phyloP scores from a whole-genome alignment of 2,113 vertebrate genomes.

The Nerophis ophidion region DNA sequence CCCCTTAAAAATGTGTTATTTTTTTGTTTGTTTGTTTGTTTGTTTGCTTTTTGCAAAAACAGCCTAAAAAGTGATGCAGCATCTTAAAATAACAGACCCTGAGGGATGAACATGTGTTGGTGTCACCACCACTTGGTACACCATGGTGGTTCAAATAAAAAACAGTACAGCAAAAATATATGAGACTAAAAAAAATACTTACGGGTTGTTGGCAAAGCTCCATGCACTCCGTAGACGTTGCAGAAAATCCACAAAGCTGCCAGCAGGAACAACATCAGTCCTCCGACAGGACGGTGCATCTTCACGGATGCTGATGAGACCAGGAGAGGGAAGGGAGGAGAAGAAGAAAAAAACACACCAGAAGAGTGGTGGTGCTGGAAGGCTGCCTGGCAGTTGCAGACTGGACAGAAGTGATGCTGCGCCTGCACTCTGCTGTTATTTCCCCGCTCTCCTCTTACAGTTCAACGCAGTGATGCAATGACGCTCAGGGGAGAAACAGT shows the following conservation, averaged over 20 bases:
- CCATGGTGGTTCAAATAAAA: neutral
- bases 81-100: neutral
- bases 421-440: conserved; percentile 21
- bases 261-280: conserved; percentile 47
- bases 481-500: conserved; percentile 19
- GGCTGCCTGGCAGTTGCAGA: conserved; percentile 43
- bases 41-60: neutral
- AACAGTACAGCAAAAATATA: neutral
- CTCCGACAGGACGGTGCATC: conserved; percentile 61
- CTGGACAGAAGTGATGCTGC: conserved; percentile 50
- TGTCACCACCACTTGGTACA: conserved; percentile 1
- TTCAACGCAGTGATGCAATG: conserved; percentile 55
- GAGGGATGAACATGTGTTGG: conserved; percentile 12
- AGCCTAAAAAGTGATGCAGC: neutral
- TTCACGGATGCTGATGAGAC: conserved; percentile 41
- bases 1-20: no score
- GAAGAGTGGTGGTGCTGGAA: conserved; percentile 14
- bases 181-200: conserved; percentile 52
- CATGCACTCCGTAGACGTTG: conserved; percentile 50
- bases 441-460: conserved; percentile 24
- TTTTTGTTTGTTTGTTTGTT: no score
- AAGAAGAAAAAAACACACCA: conserved; percentile 14
- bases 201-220: conserved; percentile 72
- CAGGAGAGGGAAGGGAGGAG: conserved; percentile 20
- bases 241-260: conserved; percentile 69